A percentile compares a stretch with the other conserved stretches of the same genome.
These are phyloP conservation scores for Acheta domesticus DNA, from an alignment of 2,888 invertebrate species.

Conservation along the genomic window DNA sequence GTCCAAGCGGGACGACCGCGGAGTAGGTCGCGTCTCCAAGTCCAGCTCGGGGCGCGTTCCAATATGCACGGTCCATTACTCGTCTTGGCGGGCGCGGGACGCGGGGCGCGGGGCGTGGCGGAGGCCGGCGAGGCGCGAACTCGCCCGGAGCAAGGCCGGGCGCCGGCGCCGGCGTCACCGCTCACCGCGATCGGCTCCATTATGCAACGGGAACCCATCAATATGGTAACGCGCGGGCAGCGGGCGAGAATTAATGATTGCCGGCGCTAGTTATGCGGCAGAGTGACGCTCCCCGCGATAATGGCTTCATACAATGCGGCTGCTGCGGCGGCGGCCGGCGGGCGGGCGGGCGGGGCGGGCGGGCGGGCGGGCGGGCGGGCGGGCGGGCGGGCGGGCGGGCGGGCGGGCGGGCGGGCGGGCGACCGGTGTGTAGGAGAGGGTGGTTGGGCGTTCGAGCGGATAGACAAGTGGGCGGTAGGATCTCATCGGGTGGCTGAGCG, in stretches of 20 bases:
- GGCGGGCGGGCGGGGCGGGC: no score
- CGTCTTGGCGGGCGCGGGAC: not conserved
- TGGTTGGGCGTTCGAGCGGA: no score
- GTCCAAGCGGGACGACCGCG: no score
- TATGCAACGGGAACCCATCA: not conserved
- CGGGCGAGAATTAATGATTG: constrained; percentile 6
- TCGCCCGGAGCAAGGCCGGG: no score
- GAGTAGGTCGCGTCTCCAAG: no score
- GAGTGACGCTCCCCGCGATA: not conserved
- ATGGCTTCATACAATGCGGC: constrained; percentile 9
- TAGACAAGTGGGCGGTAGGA: no score
- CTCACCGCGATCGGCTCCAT: not conserved
- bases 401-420: no score
- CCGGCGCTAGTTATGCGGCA: not conserved
- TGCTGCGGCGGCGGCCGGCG: not conserved
- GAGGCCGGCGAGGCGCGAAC: not conserved
- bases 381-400: no score
- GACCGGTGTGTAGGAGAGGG: no score
- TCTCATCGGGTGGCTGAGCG: no score
- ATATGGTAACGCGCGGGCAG: not conserved
- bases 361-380: no score
- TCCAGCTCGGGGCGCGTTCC: not conserved
- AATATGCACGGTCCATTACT: not conserved
- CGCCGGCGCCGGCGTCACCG: not conserved
- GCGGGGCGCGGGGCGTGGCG: not conserved